phyloP scores from a whole-genome alignment of 1,140 invertebrate genomes.

The Sesamia nonagrioides region DNA sequence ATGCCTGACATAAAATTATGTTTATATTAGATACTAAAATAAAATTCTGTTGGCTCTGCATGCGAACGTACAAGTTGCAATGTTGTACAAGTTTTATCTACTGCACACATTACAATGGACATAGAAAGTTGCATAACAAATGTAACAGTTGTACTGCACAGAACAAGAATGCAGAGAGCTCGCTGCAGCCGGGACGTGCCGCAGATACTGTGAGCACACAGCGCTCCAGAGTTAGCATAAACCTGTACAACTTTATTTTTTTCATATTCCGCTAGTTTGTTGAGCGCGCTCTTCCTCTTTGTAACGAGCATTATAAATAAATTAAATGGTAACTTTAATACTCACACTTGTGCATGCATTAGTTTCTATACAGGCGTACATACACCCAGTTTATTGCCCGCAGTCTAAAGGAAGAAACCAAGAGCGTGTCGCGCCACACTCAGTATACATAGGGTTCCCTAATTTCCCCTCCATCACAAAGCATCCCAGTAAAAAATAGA shows the following conservation, averaged over 20 bases:
- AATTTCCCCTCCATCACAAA: too few relatives aligned
- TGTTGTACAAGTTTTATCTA: conserved; percentile 17
- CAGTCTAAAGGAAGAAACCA: too few relatives aligned
- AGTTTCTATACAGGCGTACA: too few relatives aligned
- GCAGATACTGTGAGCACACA: not conserved
- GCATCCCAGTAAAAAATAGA: too few relatives aligned
- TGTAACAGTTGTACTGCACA: not conserved
- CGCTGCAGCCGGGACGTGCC: not conserved
- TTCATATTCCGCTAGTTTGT: not conserved
- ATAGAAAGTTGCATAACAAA: conserved; percentile 13
- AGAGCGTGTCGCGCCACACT: too few relatives aligned
- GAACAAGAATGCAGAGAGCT: not conserved
- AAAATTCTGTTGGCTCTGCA: not conserved
- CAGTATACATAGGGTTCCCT: too few relatives aligned
- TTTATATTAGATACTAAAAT: not conserved
- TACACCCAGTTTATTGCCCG: too few relatives aligned
- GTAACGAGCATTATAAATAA: not conserved
- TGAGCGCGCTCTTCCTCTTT: not conserved
- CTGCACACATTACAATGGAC: not conserved
- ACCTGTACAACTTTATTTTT: not conserved
- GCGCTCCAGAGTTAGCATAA: too few relatives aligned
- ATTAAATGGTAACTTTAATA: too few relatives aligned
- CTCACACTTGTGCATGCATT: too few relatives aligned
- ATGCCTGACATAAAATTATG: too few relatives aligned
- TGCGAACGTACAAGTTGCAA: conserved; percentile 8